phyloP scores from a whole-genome alignment of 2,113 vertebrate genomes.

The Larimichthys polyactis region DNA sequence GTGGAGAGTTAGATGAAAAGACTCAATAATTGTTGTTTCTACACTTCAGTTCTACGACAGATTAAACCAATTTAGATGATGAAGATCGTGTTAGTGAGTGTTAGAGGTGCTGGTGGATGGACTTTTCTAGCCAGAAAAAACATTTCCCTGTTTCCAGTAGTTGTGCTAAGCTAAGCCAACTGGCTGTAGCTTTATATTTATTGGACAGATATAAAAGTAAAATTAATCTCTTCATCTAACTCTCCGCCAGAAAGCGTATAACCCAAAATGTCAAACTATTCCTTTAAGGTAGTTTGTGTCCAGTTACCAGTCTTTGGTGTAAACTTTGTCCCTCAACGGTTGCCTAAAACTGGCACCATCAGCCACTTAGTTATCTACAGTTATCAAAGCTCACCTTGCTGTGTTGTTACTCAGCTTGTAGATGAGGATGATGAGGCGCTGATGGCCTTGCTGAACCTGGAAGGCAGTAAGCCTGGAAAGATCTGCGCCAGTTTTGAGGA shows the following conservation, averaged over 20 bases:
- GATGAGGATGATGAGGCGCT: slow-evolving; percentile 84
- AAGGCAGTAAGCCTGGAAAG: slow-evolving; percentile 82
- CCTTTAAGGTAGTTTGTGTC: not conserved
- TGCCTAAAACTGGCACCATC: not conserved
- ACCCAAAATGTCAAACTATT: not conserved
- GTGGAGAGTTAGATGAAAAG: not conserved
- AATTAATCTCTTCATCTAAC: not conserved
- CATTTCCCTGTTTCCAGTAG: not conserved
- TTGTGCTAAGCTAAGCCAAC: slow-evolving; percentile 2
- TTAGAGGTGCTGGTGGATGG: not conserved
- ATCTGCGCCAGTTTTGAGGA: slow-evolving; percentile 87
- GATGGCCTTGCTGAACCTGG: slow-evolving; percentile 81
- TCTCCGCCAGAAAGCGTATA: not conserved
- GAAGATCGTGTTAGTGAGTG: not conserved
- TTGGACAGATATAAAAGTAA: not conserved
- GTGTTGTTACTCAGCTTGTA: slow-evolving; percentile 73
- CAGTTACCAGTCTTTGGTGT: not conserved
- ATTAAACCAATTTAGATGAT: not conserved
- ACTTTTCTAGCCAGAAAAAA: not conserved
- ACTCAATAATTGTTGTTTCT: too few relatives aligned
- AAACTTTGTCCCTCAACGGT: not conserved
- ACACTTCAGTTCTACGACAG: too few relatives aligned
- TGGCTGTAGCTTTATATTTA: not conserved
- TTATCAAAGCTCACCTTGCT: not conserved
- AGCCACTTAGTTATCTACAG: not conserved